Evolutionary conservation across 2,888 invertebrate species (phyloP), one percentile per base, ranked within the genome.

Genomic region (Camponotus fellah): DNA sequence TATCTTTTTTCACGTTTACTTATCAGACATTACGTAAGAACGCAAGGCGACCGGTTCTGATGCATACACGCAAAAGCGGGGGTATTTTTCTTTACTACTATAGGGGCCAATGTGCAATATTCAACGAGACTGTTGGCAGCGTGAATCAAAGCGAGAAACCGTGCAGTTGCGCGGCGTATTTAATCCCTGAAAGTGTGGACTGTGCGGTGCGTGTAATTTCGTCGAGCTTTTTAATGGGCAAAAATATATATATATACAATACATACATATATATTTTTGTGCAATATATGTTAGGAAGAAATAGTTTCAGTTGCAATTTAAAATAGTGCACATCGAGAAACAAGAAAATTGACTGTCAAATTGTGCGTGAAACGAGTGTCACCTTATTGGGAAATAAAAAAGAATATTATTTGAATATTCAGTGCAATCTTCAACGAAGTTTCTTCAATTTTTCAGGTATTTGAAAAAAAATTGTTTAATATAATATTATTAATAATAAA

Each of bases 371-470:
- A 37, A 21, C 2, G 8, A 65, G 2, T 5, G 5, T 49, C 37
- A 14, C 0, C 17, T 21, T 49, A 2, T 21, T 26, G 14, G 14
- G 21, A 75, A 65, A 10, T 75, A 64, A 75, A 34, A 32, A 72
- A n/a, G 32, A 2, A 26, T 2, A 0, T 26, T 26, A 37, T 60
- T 32, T 46, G 17, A 3, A 26, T 8, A 40, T 60, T 10, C 17
- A 79, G 34, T 6, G 14, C 34, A 2, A 71, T 46, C 32, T n/a
- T 40, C 17, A 3, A 68, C 60, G 26, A 17, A 1, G 0, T 26
- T 75, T 37, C 21, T 49, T 26, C 0, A 37, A 4, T 26, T 21
- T 60, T 46, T 71, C 60, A 79, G 71, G 46, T 72, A 71, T 69
- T 58, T 37, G n/a, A 34, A 10, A 26, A 49, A 12, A 76, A 12